Evolutionary conservation across 2,888 invertebrate genomes (phyloP).

Genomic region (Lapara coniferarum): DNA sequence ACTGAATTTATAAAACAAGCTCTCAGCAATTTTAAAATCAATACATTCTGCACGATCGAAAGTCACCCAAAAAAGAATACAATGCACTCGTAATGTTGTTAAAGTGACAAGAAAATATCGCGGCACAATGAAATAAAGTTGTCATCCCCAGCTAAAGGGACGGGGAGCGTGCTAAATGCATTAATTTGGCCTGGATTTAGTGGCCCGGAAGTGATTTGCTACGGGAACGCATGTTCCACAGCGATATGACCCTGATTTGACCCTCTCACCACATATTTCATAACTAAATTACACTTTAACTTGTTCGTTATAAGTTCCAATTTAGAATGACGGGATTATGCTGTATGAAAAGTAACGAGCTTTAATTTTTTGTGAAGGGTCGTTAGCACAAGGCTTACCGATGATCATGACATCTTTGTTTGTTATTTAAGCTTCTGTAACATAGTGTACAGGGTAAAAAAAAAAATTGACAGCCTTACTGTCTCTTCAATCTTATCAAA

Average conservation of each 20-base stretch:
- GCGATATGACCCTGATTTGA: slow-evolving; percentile 76
- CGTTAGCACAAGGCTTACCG: slow-evolving; percentile 61
- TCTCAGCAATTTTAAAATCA: not conserved
- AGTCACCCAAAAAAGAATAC: slow-evolving; percentile 43
- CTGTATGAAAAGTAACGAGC: slow-evolving; percentile 62
- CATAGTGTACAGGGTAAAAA: not conserved
- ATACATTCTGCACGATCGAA: slow-evolving; percentile 18
- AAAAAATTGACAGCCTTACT: not conserved
- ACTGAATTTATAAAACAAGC: too few relatives aligned
- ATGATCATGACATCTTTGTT: slow-evolving; percentile 43
- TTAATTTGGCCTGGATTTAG: slow-evolving; percentile 83
- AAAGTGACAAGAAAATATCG: slow-evolving; percentile 81
- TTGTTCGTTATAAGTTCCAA: slow-evolving; percentile 40
- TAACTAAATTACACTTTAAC: slow-evolving; percentile 61
- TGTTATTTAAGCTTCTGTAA: slow-evolving; percentile 25
- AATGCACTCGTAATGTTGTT: slow-evolving; percentile 55
- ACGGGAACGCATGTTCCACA: slow-evolving; percentile 78
- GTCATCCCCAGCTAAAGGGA: slow-evolving; percentile 78
- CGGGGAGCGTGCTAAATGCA: slow-evolving; percentile 83
- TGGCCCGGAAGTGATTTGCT: slow-evolving; percentile 84
- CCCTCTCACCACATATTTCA: slow-evolving; percentile 60
- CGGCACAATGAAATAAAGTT: slow-evolving; percentile 82
- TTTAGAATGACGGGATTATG: slow-evolving; percentile 46
- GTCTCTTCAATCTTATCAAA: too few relatives aligned
- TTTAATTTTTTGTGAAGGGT: slow-evolving; percentile 66